These are phyloP conservation scores for Morpho helenor DNA, from an alignment of 2,888 invertebrate species.

Conservation along the genomic window DNA sequence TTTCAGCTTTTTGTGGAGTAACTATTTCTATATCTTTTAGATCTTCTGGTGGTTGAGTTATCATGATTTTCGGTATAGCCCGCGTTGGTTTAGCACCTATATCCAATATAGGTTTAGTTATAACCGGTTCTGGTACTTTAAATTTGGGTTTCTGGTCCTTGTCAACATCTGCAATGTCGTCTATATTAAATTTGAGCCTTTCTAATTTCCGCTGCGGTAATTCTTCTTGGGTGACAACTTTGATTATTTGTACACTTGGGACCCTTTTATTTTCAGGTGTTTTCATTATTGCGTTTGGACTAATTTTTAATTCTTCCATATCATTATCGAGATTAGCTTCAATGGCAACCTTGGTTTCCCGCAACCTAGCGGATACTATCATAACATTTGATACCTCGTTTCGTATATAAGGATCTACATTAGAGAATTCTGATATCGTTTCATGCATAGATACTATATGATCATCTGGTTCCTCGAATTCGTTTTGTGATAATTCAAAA, in stretches of 20 bases:
- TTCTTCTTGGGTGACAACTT: conserved; percentile 51
- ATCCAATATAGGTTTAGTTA: conserved; percentile 41
- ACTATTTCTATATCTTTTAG: conserved; percentile 17
- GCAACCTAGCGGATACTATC: conserved; percentile 42
- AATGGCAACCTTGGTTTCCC: conserved; percentile 32
- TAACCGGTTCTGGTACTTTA: conserved; percentile 56
- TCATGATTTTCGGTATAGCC: conserved; percentile 33
- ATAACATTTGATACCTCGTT: conserved; percentile 55
- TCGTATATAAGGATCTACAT: conserved; percentile 35
- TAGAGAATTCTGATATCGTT: conserved; percentile 35
- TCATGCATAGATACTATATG: conserved; percentile 50
- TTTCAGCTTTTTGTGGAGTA: conserved; percentile 29
- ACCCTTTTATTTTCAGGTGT: conserved; percentile 32
- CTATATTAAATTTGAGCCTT: conserved; percentile 51
- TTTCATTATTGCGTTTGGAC: conserved; percentile 30
- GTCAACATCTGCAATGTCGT: conserved; percentile 41
- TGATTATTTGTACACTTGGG: conserved; percentile 30
- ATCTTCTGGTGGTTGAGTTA: conserved; percentile 35
- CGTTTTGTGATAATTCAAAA: conserved; percentile 44
- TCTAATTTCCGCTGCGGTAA: conserved; percentile 48
- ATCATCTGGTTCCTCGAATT: conserved; percentile 43
- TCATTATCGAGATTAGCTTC: conserved; percentile 37
- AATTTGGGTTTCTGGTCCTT: conserved; percentile 35
- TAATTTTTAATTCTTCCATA: conserved; percentile 43
- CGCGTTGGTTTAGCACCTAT: conserved; percentile 47